Conservation (phyloP, 2,113 vertebrate genomes). For the Opisthocomus hoazin region DNA sequence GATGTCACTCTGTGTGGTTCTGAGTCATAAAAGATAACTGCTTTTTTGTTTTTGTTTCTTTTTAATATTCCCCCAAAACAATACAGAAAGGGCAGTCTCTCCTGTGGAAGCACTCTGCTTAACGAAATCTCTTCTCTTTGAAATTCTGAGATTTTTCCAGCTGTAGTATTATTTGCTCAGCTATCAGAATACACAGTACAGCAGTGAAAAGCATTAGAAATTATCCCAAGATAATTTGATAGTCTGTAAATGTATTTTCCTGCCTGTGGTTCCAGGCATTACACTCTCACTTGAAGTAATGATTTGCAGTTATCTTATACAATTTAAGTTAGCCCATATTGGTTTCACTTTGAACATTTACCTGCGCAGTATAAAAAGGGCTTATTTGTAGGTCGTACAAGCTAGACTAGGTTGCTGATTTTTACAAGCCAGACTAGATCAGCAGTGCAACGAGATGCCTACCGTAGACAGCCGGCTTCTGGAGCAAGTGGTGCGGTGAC, state of each 20-base stretch:
- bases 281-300: not conserved
- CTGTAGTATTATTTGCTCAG: slow-evolving; percentile 10
- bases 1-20: not conserved
- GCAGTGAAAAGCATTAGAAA: not conserved
- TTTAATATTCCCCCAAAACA: not conserved
- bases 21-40: not conserved
- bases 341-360: not conserved
- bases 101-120: not conserved
- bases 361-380: not conserved
- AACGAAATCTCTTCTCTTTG: not conserved
- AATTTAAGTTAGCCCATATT: not conserved
- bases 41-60: not conserved
- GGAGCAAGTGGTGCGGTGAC: not conserved
- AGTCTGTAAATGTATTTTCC: slow-evolving; percentile 20
- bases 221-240: slow-evolving; percentile 48
- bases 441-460: not conserved
- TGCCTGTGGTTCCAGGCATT: slow-evolving; percentile 10
- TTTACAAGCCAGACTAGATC: not conserved
- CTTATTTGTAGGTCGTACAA: not conserved
- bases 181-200: not conserved
- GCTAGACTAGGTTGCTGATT: not conserved
- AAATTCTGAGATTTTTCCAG: slow-evolving; percentile 21
- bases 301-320: slow-evolving; percentile 1
- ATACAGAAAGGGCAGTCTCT: not conserved
- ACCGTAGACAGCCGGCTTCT: not conserved